Percentiles rank a stretch among this genome's conserved stretches.
phyloP scores from a whole-genome alignment of 2,888 invertebrate genomes.

The Philhelius pedissequus region DNA sequence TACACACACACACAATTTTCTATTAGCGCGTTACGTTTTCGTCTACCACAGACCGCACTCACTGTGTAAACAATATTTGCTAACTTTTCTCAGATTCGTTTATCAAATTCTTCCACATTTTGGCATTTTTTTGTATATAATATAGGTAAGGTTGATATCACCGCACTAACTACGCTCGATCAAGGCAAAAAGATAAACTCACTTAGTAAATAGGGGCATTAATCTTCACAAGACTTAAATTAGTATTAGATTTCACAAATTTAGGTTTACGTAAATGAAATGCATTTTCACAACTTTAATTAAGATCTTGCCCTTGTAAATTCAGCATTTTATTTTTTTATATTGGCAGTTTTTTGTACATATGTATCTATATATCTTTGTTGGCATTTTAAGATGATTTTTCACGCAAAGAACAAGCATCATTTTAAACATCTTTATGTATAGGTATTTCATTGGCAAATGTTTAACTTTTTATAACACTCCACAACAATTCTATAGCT shows the following conservation, averaged over 20 bases:
- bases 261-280: constrained; percentile 38
- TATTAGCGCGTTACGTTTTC: not conserved
- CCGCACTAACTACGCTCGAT: not conserved
- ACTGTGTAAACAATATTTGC: constrained; percentile 1
- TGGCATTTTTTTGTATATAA: constrained; percentile 23
- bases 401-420: constrained; percentile 6
- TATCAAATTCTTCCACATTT: constrained; percentile 20
- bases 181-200: constrained; percentile 10
- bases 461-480: constrained; percentile 10
- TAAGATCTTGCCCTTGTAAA: not conserved
- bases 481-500: constrained; percentile 27
- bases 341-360: not conserved
- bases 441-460: constrained; percentile 22
- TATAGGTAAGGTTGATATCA: not conserved
- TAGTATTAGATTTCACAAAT: constrained; percentile 8
- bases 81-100: constrained; percentile 17
- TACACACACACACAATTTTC: not conserved
- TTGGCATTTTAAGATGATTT: constrained; percentile 21
- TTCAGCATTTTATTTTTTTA: not conserved
- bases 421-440: not conserved
- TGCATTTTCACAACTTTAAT: constrained; percentile 56
- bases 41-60: not conserved
- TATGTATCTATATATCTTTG: constrained; percentile 12
- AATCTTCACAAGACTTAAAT: constrained; percentile 39
- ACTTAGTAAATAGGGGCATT: not conserved